A percentile compares a stretch with the other conserved stretches of the same genome.
Evolutionary conservation across 2,888 invertebrate species (phyloP).

Genomic region (Noctua fimbriata): DNA sequence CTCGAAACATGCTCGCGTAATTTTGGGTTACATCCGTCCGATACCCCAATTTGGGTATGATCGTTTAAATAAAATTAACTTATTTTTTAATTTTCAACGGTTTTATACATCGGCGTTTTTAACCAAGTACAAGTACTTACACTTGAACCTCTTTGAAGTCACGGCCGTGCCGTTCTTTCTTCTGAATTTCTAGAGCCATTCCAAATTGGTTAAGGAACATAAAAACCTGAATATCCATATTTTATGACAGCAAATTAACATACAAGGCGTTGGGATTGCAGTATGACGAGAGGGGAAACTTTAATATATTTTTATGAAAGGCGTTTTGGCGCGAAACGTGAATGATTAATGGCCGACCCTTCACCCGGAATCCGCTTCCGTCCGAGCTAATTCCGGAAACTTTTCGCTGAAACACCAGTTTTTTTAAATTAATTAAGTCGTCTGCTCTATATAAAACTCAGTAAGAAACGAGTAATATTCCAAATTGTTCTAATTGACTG

Average conservation of each 20-base stretch:
- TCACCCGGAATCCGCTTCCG: slow-evolving; percentile 79
- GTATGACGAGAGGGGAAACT: slow-evolving; percentile 83
- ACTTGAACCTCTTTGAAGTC: slow-evolving; percentile 40
- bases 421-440: slow-evolving; percentile 80
- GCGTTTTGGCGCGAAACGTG: slow-evolving; percentile 82
- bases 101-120: slow-evolving; percentile 6
- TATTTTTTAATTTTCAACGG: slow-evolving; percentile 13
- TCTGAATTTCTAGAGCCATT: slow-evolving; percentile 69
- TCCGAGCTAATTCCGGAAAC: slow-evolving; percentile 79
- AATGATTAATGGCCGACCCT: slow-evolving; percentile 87
- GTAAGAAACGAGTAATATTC: slow-evolving; percentile 58
- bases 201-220: slow-evolving; percentile 73
- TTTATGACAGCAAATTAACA: slow-evolving; percentile 86
- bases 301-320: slow-evolving; percentile 88
- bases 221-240: slow-evolving; percentile 78
- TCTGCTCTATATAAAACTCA: slow-evolving; percentile 70
- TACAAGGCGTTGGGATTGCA: slow-evolving; percentile 81
- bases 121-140: slow-evolving; percentile 9
- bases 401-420: slow-evolving; percentile 68
- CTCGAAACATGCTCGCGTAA: slow-evolving; percentile 9
- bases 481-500: slow-evolving; percentile 63
- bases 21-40: slow-evolving; percentile 17
- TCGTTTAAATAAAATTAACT: slow-evolving; percentile 46
- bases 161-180: slow-evolving; percentile 63
- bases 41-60: slow-evolving; percentile 24